Evolutionary conservation across 1,140 invertebrate genomes (phyloP), one percentile per base, ranked within the genome.

Genomic region (Drosophila malerkotliana): DNA sequence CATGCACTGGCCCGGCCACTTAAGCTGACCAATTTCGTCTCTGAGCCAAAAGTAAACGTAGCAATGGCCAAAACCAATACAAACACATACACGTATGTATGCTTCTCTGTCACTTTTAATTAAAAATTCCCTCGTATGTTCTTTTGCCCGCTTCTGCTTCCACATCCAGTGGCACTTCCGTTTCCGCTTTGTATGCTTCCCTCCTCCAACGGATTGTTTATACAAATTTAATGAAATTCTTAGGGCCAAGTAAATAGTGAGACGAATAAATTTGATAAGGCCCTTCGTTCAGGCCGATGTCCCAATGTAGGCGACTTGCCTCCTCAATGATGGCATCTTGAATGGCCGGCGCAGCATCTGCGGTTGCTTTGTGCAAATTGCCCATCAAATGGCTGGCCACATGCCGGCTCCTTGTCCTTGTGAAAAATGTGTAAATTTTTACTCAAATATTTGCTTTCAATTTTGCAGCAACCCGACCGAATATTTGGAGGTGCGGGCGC

Each of bases 391-490:
- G 48, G 57, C 47, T 56, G 14, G 9, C 58, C 58, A 56, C 73
- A 66, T 67, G 68, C 60, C 52, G 15, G 9, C 64, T 63, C 21
- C 62, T 28, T 58, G 56, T 63, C 24, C 14, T 30, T 69, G 15
- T 53, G 57, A 66, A 80, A 79, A 85, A 77, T 85, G 75, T 80
- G 72, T 85, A 81, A 78, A 87, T 82, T 87, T 87, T 87, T 82
- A 61, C 60, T 72, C 84, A 88, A 87, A 87, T 87, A 87, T 87
- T 87, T 87, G 83, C 83, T 88, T 87, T 88, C 83, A 87, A 87
- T 87, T 87, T 87, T 79, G 51, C 74, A 63, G 24, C 54, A 32
- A 28, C 45, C 30, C 55, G 14, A 44, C 41, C 41, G 41, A 44
- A 6, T 18, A 12, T 37, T 37, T 4, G 8, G 12, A 4, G 34